These are phyloP conservation scores for Drosophila mojavensis DNA, from an alignment of 1,140 invertebrate species.

Conservation along the genomic window DNA sequence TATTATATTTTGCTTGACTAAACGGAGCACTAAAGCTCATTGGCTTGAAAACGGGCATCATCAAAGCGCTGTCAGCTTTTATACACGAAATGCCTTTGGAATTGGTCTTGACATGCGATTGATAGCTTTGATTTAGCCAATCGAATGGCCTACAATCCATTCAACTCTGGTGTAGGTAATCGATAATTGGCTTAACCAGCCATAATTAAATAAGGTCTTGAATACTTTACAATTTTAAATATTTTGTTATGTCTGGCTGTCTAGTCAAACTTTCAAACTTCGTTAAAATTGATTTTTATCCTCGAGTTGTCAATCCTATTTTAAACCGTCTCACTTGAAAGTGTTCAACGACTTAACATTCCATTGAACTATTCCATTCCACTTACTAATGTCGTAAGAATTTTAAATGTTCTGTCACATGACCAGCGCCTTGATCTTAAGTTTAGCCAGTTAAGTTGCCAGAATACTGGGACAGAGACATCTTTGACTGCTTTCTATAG, in stretches of 20 bases:
- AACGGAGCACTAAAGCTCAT: conserved; percentile 27
- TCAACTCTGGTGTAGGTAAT: conserved; percentile 47
- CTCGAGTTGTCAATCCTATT: background rate
- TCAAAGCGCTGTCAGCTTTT: conserved; percentile 56
- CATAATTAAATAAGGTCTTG: no score
- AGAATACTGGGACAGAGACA: background rate
- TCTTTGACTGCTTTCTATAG: background rate
- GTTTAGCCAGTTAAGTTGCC: no score
- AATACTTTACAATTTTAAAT: no score
- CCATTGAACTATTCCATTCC: conserved; percentile 21
- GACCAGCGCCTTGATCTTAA: conserved; percentile 1
- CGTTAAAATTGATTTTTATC: no score
- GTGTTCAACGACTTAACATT: conserved; percentile 10
- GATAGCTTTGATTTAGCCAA: conserved; percentile 13
- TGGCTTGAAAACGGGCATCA: conserved; percentile 49
- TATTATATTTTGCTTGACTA: background rate
- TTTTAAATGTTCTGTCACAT: conserved; percentile 14
- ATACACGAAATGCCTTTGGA: conserved; percentile 32
- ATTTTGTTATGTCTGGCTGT: no score
- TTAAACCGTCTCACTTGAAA: conserved; percentile 5
- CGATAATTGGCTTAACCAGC: conserved; percentile 1
- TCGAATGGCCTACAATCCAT: conserved; percentile 19
- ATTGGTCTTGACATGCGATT: background rate
- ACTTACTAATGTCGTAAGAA: conserved; percentile 21
- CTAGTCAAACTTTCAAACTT: no score